Base-by-base conservation (phyloP, 2,113 vertebrate species). In the Barbus barbus region DNA sequence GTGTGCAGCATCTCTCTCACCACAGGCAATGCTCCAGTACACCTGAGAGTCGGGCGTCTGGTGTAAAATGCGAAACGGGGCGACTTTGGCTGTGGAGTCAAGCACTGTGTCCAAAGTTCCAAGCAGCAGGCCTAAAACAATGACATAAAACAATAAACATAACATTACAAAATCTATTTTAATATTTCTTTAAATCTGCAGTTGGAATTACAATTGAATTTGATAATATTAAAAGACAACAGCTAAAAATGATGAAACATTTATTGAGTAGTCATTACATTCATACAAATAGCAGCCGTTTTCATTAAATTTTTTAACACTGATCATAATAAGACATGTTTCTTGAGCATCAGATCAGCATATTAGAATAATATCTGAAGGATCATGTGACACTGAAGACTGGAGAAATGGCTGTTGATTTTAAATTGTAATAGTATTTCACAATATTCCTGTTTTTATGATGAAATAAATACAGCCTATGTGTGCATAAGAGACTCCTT, bases 21-120 rank as follows among this genome's bases (percentile, higher is more conserved):
- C 98, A 0, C 98, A 99, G 1, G 97, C 98, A 87, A 99, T 95
- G 82, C 95, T 96, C 96, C 97, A 98, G 93, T 98, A 99, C 48
- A 99, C 94, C 76, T 99, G 98, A 9, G 97, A 99, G 93, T 99
- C 97, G 0, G 97, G 96, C 13, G 97, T 99, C 91, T 99, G 97
- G 85, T 99, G 97, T 48, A 99, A 91, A 87, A 99, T 99, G 26
- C 98, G 96, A 86, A 94, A 99, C 0, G 98, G 98, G 48, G 97
- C 98, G 0, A 99, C 98, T 91, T 97, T 99, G n/a, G 98, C 97
- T n/a, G 97, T 98, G 1, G 97, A 99, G 90, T 99, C 98, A 91
- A 99, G 58, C 83, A 99, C 97, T 0, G 98, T 96, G 87, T 99
- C 98, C 82, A 99, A 87, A 0, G 98, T 99, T 83, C 98, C 98